Conservation (phyloP, 2,888 invertebrate genomes). For the Lampropteryx suffumata region DNA sequence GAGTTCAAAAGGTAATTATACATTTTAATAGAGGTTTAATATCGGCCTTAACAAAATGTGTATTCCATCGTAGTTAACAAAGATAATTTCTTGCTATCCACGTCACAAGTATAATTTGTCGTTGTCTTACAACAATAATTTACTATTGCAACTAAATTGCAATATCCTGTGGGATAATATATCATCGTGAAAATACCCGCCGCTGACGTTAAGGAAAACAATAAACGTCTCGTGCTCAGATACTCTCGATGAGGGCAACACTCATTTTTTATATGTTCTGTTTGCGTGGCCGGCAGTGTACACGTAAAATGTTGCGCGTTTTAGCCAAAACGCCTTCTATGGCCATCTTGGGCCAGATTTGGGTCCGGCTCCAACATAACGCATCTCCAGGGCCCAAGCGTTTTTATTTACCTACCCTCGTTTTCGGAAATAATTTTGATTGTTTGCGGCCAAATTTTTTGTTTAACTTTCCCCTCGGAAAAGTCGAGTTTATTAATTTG, state of each 20-base stretch:
- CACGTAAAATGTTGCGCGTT: constrained; percentile 50
- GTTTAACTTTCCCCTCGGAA: constrained; percentile 31
- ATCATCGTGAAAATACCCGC: constrained; percentile 42
- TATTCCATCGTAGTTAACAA: neutral
- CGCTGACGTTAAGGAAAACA: constrained; percentile 42
- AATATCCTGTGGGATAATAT: constrained; percentile 43
- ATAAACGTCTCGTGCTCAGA: constrained; percentile 36
- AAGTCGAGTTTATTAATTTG: constrained; percentile 36
- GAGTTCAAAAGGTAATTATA: no score
- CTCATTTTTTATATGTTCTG: constrained; percentile 3
- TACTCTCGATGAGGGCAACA: constrained; percentile 2
- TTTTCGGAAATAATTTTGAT: constrained; percentile 38
- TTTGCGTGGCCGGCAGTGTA: constrained; percentile 44
- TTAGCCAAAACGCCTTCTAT: constrained; percentile 62
- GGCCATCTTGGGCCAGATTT: constrained; percentile 56
- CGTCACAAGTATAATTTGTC: constrained; percentile 38
- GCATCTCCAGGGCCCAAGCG: constrained; percentile 43
- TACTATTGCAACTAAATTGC: constrained; percentile 50
- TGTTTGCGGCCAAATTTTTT: constrained; percentile 36
- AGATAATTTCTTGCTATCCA: constrained; percentile 16
- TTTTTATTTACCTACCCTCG: constrained; percentile 35
- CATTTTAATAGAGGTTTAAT: no score
- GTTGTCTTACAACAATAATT: constrained; percentile 40
- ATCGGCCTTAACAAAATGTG: no score
- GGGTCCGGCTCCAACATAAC: constrained; percentile 45